These are phyloP conservation scores for Teleopsis dalmanni DNA, from an alignment of 1,140 invertebrate species.

Conservation along the genomic window DNA sequence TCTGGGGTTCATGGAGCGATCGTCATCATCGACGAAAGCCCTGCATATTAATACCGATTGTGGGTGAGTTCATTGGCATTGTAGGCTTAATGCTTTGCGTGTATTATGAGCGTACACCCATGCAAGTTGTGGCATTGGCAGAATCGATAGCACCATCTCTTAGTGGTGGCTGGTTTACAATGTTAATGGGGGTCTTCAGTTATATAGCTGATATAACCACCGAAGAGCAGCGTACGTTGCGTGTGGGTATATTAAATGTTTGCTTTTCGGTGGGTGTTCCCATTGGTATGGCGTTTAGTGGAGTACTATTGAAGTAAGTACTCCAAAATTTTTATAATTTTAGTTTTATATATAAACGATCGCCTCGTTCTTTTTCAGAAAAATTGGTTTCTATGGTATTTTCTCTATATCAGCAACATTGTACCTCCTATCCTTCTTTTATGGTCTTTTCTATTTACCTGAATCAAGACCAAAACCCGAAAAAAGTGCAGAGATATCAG, in stretches of 20 bases:
- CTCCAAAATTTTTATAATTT: background rate
- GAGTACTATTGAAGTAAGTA: constrained; percentile 52
- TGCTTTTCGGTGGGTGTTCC: constrained; percentile 74
- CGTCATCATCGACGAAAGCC: constrained; percentile 66
- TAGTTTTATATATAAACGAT: background rate
- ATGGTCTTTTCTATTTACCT: constrained; percentile 48
- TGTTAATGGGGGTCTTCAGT: constrained; percentile 84
- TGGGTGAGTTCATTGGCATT: constrained; percentile 70
- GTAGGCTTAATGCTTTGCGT: constrained; percentile 71
- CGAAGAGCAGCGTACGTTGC: constrained; percentile 66
- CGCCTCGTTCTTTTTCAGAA: constrained; percentile 42
- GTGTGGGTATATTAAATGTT: constrained; percentile 77
- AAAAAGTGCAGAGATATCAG: constrained; percentile 23
- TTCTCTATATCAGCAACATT: constrained; percentile 64
- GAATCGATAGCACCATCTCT: constrained; percentile 71
- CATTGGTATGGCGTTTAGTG: constrained; percentile 68
- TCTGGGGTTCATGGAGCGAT: constrained; percentile 73
- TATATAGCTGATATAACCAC: constrained; percentile 81
- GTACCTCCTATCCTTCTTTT: constrained; percentile 66
- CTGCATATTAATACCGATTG: constrained; percentile 73
- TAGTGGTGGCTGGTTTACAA: constrained; percentile 72
- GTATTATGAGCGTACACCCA: constrained; percentile 67
- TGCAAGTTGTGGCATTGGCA: constrained; percentile 66
- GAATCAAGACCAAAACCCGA: constrained; percentile 27
- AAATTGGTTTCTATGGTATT: constrained; percentile 73